Evolutionary conservation across 1,140 invertebrate species (phyloP).

Genomic region (Neuroterus valhalla): DNA sequence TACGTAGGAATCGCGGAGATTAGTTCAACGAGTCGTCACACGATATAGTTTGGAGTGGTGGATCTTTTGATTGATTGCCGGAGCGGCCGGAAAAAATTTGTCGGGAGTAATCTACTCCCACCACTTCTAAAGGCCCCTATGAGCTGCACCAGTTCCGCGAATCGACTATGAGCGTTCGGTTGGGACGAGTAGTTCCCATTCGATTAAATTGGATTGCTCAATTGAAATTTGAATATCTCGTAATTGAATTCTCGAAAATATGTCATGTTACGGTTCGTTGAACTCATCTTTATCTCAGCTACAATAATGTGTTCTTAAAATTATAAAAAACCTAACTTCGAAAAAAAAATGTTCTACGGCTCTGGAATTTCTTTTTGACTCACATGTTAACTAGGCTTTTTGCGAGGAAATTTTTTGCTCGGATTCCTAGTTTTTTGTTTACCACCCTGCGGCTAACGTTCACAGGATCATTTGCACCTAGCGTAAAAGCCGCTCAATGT

Average conservation of each 20-base stretch:
- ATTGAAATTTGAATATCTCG: too few relatives aligned
- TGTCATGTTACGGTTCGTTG: background rate
- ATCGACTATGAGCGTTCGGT: too few relatives aligned
- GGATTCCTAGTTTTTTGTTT: background rate
- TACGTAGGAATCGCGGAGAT: background rate
- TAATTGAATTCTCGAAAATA: background rate
- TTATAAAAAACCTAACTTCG: background rate
- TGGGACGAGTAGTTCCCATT: too few relatives aligned
- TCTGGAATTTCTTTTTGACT: background rate
- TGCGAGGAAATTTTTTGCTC: background rate
- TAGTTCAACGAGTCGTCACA: background rate
- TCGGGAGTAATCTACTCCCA: background rate
- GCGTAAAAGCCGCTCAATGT: slow-evolving; percentile 28
- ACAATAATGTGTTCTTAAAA: background rate
- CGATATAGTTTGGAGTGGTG: background rate
- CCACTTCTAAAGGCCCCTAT: too few relatives aligned
- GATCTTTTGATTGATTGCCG: background rate
- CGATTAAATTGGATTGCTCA: too few relatives aligned
- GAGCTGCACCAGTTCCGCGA: too few relatives aligned
- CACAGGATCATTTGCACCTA: slow-evolving; percentile 30
- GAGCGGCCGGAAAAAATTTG: background rate
- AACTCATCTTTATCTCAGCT: background rate
- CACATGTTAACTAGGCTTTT: background rate
- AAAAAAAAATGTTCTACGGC: background rate
- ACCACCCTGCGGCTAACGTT: background rate